These are phyloP conservation scores for Heliconius eleuchia DNA, from an alignment of 1,140 invertebrate species.

Conservation along the genomic window DNA sequence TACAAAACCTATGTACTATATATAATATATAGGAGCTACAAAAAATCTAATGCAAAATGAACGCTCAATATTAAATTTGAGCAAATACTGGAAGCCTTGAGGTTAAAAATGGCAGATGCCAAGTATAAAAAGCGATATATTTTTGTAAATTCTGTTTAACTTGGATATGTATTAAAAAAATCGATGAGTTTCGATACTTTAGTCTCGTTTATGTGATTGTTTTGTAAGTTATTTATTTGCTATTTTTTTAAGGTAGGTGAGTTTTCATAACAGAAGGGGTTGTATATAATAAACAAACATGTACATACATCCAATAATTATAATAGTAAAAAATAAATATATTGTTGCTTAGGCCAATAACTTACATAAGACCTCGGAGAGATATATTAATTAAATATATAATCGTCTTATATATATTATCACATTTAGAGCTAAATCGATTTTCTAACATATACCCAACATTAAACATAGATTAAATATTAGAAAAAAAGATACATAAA, in stretches of 20 bases:
- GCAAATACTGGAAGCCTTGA: slow-evolving; percentile 50
- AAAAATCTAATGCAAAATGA: slow-evolving; percentile 39
- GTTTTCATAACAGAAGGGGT: not conserved
- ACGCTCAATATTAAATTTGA: slow-evolving; percentile 45
- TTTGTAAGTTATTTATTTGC: not conserved
- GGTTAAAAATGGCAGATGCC: slow-evolving; percentile 28
- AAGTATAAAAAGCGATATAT: slow-evolving; percentile 5
- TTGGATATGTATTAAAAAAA: not conserved
- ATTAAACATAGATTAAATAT: not conserved
- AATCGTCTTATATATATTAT: too few relatives aligned
- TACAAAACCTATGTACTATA: slow-evolving; percentile 49
- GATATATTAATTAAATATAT: too few relatives aligned
- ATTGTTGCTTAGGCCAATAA: not conserved
- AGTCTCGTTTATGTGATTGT: not conserved
- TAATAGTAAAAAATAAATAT: not conserved
- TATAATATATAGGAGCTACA: slow-evolving; percentile 49
- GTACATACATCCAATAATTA: not conserved
- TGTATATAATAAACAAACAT: not conserved
- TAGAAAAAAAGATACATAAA: not conserved
- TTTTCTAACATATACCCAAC: not conserved
- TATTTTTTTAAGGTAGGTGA: not conserved
- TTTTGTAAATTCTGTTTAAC: not conserved
- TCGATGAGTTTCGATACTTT: not conserved
- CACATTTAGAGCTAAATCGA: not conserved
- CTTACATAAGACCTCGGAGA: not conserved